These are phyloP conservation scores for Tyto alba DNA, from an alignment of 2,113 vertebrate species.

Conservation along the genomic window DNA sequence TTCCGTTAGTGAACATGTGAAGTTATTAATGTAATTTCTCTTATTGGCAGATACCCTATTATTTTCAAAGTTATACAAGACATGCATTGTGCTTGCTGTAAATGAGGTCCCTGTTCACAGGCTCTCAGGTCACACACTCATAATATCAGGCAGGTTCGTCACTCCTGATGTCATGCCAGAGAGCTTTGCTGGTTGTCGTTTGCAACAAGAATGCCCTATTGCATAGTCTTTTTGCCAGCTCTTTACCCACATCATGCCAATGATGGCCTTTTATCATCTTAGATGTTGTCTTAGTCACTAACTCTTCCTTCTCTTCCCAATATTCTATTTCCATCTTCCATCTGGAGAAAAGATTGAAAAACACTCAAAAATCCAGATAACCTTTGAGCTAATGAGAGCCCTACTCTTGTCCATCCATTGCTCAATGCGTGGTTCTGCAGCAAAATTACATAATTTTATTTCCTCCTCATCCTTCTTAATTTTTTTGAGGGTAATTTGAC, in stretches of 20 bases:
- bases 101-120: neutral
- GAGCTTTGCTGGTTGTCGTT: neutral
- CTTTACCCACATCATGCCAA: neutral
- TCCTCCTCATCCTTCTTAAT: fast-evolving
- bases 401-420: neutral
- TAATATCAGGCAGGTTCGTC: neutral
- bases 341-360: neutral
- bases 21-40: neutral
- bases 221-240: neutral
- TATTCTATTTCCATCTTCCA: neutral
- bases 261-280: neutral
- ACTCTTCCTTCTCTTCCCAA: neutral
- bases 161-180: neutral
- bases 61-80: neutral
- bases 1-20: neutral
- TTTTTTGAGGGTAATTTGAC: neutral
- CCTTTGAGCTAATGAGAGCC: neutral
- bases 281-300: neutral
- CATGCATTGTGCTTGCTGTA: neutral
- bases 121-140: neutral
- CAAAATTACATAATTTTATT: neutral
- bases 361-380: neutral
- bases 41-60: neutral
- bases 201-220: neutral
- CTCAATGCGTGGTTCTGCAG: neutral